phyloP scores from a whole-genome alignment of 2,113 vertebrate genomes.

The Mesoclemmys tuberculata region DNA sequence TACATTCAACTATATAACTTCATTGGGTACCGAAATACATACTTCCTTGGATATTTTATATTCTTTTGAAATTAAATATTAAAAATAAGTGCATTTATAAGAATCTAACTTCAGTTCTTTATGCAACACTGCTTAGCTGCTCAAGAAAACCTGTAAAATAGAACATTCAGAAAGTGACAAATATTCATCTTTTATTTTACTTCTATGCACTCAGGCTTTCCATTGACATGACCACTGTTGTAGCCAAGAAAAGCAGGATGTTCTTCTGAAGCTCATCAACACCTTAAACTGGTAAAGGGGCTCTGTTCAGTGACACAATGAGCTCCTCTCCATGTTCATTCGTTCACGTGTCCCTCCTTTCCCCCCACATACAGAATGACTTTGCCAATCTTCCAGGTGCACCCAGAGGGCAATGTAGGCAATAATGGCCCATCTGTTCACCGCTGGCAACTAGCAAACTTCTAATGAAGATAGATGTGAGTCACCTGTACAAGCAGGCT shows the following conservation, averaged over 20 bases:
- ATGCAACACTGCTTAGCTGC: neutral
- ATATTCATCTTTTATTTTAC: neutral
- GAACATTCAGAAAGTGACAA: neutral
- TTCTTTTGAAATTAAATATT: neutral
- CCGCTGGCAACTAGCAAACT: constrained; percentile 80
- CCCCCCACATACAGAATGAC: constrained; percentile 60
- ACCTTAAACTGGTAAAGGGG: accelerated
- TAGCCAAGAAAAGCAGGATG: neutral
- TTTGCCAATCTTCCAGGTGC: constrained; percentile 83
- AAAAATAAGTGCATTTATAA: neutral
- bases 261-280: neutral
- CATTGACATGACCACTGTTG: neutral
- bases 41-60: neutral
- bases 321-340: neutral
- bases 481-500: constrained; percentile 77
- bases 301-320: neutral
- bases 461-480: constrained; percentile 90
- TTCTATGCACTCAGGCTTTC: neutral
- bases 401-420: constrained; percentile 79
- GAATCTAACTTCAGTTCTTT: neutral
- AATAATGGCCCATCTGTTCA: constrained; percentile 88
- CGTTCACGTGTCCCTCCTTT: neutral
- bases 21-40: neutral
- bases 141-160: neutral
- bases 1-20: constrained; percentile 3